Evolutionary conservation across 2,888 invertebrate species (phyloP).

Genomic region (Melangyna quadrimaculata): DNA sequence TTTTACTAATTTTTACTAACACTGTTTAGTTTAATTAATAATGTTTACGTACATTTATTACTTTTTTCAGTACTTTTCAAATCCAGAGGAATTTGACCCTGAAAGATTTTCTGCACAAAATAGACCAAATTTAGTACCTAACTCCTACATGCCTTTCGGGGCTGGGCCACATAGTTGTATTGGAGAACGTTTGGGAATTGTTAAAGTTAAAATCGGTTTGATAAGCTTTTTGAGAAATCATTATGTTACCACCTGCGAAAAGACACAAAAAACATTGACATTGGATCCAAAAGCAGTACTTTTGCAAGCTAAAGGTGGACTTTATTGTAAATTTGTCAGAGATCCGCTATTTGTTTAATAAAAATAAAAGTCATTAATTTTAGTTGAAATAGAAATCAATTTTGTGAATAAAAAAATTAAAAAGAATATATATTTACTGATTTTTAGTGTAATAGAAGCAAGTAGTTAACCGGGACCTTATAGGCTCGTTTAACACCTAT

Average conservation of each 20-base stretch:
- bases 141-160: conserved; percentile 74
- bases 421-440: not conserved
- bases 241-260: conserved; percentile 22
- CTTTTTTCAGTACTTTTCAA: conserved; percentile 64
- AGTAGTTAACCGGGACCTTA: no score
- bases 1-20: no score
- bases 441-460: no score
- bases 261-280: conserved; percentile 26
- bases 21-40: no score
- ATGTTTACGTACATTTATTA: no score
- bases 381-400: not conserved
- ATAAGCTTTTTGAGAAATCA: conserved; percentile 72
- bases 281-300: conserved; percentile 65
- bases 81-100: conserved; percentile 74
- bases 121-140: conserved; percentile 68
- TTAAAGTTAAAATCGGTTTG: conserved; percentile 69
- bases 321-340: conserved; percentile 58
- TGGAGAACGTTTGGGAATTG: conserved; percentile 73
- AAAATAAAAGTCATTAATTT: not conserved
- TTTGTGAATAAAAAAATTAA: not conserved
- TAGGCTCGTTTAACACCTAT: no score
- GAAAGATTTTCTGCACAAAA: conserved; percentile 75
- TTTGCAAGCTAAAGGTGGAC: conserved; percentile 64
- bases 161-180: conserved; percentile 74
- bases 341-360: not conserved